phyloP scores from a whole-genome alignment of 2,888 invertebrate genomes.

The Pediacus dermestoides region DNA sequence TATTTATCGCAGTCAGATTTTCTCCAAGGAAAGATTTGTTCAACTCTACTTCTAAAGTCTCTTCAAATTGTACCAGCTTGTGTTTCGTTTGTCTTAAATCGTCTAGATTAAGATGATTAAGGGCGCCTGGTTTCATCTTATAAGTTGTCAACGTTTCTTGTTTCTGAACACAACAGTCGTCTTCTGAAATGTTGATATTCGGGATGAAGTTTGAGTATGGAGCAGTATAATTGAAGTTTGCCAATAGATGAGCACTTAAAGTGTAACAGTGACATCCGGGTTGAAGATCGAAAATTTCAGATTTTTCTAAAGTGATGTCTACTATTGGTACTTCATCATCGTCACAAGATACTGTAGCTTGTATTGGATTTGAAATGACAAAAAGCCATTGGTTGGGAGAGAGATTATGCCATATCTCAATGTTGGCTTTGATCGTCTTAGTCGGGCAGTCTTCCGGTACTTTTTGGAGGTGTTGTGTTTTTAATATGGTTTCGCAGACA shows the following conservation, averaged over 20 bases:
- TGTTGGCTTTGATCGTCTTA: conserved; percentile 13
- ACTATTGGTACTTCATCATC: not conserved
- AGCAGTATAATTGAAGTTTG: not conserved
- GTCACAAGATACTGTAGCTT: conserved; percentile 8
- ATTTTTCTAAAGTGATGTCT: conserved; percentile 1
- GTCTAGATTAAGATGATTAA: conserved; percentile 17
- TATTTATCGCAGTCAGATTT: too few species aligned
- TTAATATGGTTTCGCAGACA: too few species aligned
- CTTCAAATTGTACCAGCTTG: conserved; percentile 22
- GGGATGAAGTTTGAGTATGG: conserved; percentile 6
- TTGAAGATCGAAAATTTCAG: not conserved
- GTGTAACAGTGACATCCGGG: conserved; percentile 2
- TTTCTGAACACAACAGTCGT: conserved; percentile 12
- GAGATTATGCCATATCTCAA: conserved; percentile 15
- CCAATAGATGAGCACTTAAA: not conserved
- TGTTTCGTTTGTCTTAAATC: conserved; percentile 21
- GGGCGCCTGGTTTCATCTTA: conserved; percentile 16
- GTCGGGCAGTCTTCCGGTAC: conserved; percentile 17
- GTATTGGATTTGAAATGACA: conserved; percentile 3
- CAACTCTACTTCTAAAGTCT: conserved; percentile 17
- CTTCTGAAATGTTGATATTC: conserved; percentile 4
- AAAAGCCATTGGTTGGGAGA: conserved; percentile 10
- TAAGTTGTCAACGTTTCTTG: conserved; percentile 9
- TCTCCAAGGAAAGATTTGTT: conserved; percentile 21
- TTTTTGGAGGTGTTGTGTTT: too few species aligned